A percentile compares a stretch with the other conserved stretches of the same genome.
Evolutionary conservation across 2,113 vertebrate genomes (phyloP).

Genomic region (Caranx melampygus): DNA sequence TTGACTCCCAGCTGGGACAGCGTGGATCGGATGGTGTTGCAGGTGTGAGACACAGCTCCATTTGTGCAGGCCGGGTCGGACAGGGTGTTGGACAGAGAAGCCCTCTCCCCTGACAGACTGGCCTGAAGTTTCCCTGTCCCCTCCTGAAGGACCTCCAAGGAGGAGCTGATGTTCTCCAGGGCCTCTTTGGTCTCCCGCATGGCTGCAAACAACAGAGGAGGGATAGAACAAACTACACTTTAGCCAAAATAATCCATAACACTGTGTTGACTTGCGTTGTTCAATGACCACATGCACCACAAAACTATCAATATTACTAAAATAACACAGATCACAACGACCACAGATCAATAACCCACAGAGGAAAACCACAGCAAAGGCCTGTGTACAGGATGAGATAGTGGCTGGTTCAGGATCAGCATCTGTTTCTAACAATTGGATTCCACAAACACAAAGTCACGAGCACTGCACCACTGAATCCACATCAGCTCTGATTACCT

Average conservation of each 20-base stretch:
- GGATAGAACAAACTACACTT: not conserved
- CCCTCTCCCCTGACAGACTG: constrained; percentile 81
- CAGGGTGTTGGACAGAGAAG: constrained; percentile 86
- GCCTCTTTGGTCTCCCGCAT: constrained; percentile 90
- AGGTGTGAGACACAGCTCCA: constrained; percentile 80
- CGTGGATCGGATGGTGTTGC: constrained; percentile 82
- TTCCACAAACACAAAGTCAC: constrained; percentile 45
- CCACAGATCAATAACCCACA: constrained; percentile 36
- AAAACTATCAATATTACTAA: not conserved
- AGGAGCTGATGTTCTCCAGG: constrained; percentile 85
- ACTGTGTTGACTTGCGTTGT: not conserved
- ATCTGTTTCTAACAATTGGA: not conserved
- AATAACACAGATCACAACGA: constrained; percentile 19
- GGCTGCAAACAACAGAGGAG: constrained; percentile 74
- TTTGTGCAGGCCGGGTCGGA: constrained; percentile 84
- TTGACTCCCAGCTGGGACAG: constrained; percentile 84
- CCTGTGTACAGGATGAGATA: constrained; percentile 9
- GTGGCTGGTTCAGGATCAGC: constrained; percentile 8
- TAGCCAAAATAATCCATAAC: not conserved
- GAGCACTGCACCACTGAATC: constrained; percentile 60
- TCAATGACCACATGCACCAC: constrained; percentile 1
- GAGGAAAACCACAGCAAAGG: constrained; percentile 30
- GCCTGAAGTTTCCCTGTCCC: constrained; percentile 80
- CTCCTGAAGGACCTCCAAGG: constrained; percentile 86
- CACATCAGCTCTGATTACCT: constrained; percentile 81